A percentile compares a stretch with the other conserved stretches of the same genome.
These are phyloP conservation scores for Pontoporia blainvillei DNA, from an alignment of 2,113 vertebrate genomes.

Conservation along the genomic window DNA sequence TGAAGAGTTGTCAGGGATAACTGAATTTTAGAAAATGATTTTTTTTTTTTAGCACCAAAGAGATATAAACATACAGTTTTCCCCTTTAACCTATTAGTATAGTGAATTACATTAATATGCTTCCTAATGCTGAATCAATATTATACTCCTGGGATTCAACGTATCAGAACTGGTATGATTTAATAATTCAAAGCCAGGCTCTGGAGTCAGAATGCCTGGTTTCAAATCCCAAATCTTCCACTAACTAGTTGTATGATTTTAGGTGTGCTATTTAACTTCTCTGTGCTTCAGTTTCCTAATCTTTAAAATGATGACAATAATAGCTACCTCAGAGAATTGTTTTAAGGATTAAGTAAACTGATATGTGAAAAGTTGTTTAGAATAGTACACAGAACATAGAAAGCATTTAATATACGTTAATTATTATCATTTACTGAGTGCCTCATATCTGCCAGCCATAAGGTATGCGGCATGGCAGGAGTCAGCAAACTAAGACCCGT, in stretches of 20 bases:
- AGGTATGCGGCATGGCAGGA: background rate
- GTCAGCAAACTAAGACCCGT: background rate
- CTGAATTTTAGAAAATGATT: background rate
- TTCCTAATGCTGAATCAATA: background rate
- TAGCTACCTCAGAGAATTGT: background rate
- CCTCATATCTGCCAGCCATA: background rate
- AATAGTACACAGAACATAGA: background rate
- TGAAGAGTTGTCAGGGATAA: background rate
- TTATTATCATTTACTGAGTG: background rate
- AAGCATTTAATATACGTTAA: background rate
- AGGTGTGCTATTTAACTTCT: background rate
- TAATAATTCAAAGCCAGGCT: background rate
- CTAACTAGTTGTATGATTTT: background rate
- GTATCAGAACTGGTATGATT: background rate
- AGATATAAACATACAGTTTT: conserved; percentile 4
- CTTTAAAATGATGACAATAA: background rate
- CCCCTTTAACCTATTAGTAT: background rate
- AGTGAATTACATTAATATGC: background rate
- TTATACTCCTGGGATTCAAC: background rate
- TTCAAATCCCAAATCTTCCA: conserved; percentile 8
- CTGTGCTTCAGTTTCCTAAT: background rate
- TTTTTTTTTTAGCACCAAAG: background rate
- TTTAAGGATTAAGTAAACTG: conserved; percentile 6
- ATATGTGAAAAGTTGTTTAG: background rate
- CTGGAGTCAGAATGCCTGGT: background rate